Percentiles rank a stretch among this genome's conserved stretches.
Evolutionary conservation across 2,888 invertebrate species (phyloP).

Genomic region (Augochlorella aurata): DNA sequence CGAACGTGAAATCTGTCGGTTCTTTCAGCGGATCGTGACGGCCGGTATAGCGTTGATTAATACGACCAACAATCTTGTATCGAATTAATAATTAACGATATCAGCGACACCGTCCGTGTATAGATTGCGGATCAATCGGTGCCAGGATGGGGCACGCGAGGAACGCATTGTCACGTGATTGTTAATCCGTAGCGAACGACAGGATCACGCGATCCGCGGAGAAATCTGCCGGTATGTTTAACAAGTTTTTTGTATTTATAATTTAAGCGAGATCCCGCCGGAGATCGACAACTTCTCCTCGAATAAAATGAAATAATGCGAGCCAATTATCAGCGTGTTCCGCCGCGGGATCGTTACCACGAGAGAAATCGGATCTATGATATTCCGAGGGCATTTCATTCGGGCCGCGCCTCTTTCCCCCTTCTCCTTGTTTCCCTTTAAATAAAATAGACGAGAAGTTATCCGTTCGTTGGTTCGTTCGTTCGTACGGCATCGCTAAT

Average conservation of each 20-base stretch:
- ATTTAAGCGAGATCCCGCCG: conserved; percentile 19
- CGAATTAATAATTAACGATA: conserved; percentile 57
- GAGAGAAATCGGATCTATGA: conserved; percentile 5
- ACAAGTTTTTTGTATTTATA: conserved; percentile 29
- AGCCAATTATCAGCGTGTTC: neutral
- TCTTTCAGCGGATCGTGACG: conserved; percentile 6
- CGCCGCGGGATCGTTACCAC: neutral
- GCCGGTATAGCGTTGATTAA: conserved; percentile 41
- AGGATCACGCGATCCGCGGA: conserved; percentile 54
- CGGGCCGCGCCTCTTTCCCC: too few relatives aligned
- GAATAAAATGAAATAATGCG: conserved; percentile 1
- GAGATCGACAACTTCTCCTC: conserved; percentile 1
- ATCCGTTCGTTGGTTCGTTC: neutral
- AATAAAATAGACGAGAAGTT: conserved; percentile 12
- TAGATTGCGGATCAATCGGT: conserved; percentile 58
- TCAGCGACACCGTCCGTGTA: conserved; percentile 40
- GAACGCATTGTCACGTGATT: conserved; percentile 67
- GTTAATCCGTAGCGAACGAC: conserved; percentile 46
- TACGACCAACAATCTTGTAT: conserved; percentile 31
- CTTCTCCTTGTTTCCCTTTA: neutral
- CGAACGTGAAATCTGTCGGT: neutral
- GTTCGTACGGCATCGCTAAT: conserved; percentile 40
- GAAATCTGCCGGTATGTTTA: conserved; percentile 55
- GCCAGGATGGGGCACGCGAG: conserved; percentile 61
- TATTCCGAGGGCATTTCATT: too few relatives aligned